Evolutionary conservation across 92 coral and sea anemone genomes (phyloP), one percentile per base, ranked within the genome.

Genomic region (Paramuricea clavata): DNA sequence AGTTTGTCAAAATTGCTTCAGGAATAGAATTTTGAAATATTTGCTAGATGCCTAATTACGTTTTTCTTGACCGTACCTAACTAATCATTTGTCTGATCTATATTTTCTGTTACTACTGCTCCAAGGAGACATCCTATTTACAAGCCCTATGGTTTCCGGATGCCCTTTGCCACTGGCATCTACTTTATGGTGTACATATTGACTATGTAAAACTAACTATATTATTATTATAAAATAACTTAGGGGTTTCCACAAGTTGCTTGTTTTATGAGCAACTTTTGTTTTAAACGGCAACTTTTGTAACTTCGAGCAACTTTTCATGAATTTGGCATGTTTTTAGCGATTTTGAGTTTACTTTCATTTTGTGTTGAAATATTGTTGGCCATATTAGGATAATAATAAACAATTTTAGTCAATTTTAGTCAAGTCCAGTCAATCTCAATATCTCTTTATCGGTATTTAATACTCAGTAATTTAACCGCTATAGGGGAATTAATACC

Each of bases 401-500:
- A 70, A 34, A 70, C 49, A 35, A 35, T 21, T 33, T 70, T 70
- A 70, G 70, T 26, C n/a, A n/a, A n/a, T n/a, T n/a, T n/a, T 26
- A 34, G 25, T 35, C 70, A 31, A 64, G 70, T 19, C 62, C 62
- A 54, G 62, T 54, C 62, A 54, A 54, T 54, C 8, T 17, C 54
- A 47, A 10, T 47, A 15, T 47, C 54, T 47, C 54, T 47, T 54
- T 54, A 21, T 17, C 62, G 62, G 13, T 64, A 31, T 64, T 64
- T 64, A 64, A 64, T 57, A n/a, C 65, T 57, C 65, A 6, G 65
- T 57, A 57, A 57, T 57, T 64, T 64, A 30, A 35, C 70, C 34
- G 39, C 35, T 64, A 64, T n/a, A n/a, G 70, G 35, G 21, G 70
- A 31, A 64, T 64, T 64, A 64, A 27, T 64, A 64, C 70, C 70